Percentiles rank a stretch among this genome's conserved stretches.
phyloP scores from a whole-genome alignment of 92 coral and sea anemone species.

The Umimayanthus kanabou region DNA sequence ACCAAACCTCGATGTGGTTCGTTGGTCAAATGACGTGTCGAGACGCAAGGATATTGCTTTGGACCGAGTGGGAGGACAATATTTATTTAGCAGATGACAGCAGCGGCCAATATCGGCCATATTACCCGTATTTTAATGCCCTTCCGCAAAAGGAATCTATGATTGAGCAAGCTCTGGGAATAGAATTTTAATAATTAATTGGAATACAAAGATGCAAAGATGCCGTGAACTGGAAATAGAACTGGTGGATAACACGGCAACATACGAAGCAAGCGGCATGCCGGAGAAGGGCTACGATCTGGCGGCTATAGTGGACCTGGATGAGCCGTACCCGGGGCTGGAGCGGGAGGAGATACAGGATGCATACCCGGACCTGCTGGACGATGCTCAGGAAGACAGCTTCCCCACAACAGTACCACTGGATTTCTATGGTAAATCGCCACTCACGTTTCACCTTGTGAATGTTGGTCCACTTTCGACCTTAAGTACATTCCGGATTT shows the following conservation, averaged over 20 bases:
- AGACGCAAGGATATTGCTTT: constrained; percentile 25
- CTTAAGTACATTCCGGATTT: constrained; percentile 7
- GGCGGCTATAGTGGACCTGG: constrained; percentile 16
- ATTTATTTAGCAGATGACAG: constrained; percentile 36
- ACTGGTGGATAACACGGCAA: not conserved
- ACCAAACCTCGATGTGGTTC: constrained; percentile 26
- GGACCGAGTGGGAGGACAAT: constrained; percentile 23
- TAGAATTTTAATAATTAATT: constrained; percentile 38
- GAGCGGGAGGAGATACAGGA: constrained; percentile 20
- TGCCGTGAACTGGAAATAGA: constrained; percentile 40
- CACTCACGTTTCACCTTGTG: too few species aligned
- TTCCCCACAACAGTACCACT: constrained; percentile 22
- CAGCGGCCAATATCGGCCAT: constrained; percentile 34
- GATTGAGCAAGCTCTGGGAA: constrained; percentile 18
- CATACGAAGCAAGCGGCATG: constrained; percentile 7
- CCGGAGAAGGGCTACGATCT: constrained; percentile 26
- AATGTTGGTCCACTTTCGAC: constrained; percentile 27
- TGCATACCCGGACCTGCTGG: not conserved
- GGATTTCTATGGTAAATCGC: constrained; percentile 41
- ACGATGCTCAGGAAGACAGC: constrained; percentile 6
- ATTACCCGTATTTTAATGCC: not conserved
- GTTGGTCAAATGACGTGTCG: constrained; percentile 35
- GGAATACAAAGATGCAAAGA: constrained; percentile 44
- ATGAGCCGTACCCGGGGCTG: constrained; percentile 29
- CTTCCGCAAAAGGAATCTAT: constrained; percentile 13